Evolutionary conservation across 2,113 vertebrate species (phyloP), one percentile per base, ranked within the genome.

Genomic region (Antechinus stuartii): DNA sequence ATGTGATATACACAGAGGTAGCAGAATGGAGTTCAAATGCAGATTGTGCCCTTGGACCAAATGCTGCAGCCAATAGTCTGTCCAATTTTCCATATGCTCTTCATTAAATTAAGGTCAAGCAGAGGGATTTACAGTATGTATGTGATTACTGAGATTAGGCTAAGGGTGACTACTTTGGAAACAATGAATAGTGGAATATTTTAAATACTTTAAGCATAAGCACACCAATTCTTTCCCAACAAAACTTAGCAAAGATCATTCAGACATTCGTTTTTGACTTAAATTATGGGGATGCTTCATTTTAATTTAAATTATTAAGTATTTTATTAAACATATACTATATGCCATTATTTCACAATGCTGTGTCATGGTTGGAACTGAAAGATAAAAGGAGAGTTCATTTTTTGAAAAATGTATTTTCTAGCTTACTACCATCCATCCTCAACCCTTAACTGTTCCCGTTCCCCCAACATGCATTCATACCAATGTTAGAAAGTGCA

Each of bases 131-230:
- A 54, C n/a, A 68, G 49, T 93, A 90, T 55, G 23, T 92, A 10
- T 57, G 47, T 96, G 56, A 68, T 94, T 94, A 91, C 57, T 97
- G 61, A 91, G 12, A 53, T 94, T 24, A 84, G 89, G 1, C 26
- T 42, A n/a, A 6, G 68, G 27, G 8, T 94, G 49, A 96, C 27
- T 50, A 90, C 93, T 35, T 96, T 95, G 57, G 96, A 97, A 93
- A 56, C 42, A 30, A 22, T 6, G 92, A 93, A 61, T 10, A 49
- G 35, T 56, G 76, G 49, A 53, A 47, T 91, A 6, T 26, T 10
- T 91, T 93, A 90, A 93, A 49, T 53, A 96, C 0, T 5, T 91
- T 3, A 94, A 95, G 46, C 16, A 92, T 8, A 90, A 93, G 91
- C 90, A 89, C 93, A 90, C 89, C 25, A 35, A 47, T 50, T 94